Conservation (phyloP, 2,113 vertebrate species). For the Toxotes chatareus region DNA sequence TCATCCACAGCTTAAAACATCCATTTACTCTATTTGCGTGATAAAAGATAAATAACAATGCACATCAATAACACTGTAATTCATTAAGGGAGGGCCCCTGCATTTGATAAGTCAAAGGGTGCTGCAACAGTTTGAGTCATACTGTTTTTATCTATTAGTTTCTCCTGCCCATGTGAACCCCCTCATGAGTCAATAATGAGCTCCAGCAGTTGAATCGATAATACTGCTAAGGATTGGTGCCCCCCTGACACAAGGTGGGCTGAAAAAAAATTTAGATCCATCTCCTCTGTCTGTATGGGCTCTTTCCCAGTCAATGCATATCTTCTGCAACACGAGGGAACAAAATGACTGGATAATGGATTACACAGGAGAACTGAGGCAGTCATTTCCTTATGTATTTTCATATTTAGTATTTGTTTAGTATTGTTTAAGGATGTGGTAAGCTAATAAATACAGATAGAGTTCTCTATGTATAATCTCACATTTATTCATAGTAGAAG, state of each 20-base stretch:
- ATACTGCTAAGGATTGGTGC: constrained; percentile 58
- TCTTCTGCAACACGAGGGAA: neutral
- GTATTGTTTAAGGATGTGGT: constrained; percentile 7
- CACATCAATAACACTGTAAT: constrained; percentile 19
- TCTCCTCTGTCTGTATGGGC: constrained; percentile 12
- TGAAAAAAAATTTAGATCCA: constrained; percentile 30
- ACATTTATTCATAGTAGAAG: neutral
- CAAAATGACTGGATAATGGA: constrained; percentile 16
- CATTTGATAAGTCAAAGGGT: constrained; percentile 4
- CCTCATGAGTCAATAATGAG: constrained; percentile 69
- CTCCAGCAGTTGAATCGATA: constrained; percentile 62
- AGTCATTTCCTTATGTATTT: neutral
- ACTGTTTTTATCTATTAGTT: constrained; percentile 45
- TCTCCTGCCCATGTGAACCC: constrained; percentile 47
- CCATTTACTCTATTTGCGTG: neutral
- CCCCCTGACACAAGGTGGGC: constrained; percentile 51
- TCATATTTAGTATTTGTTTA: neutral
- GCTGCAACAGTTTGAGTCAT: constrained; percentile 33
- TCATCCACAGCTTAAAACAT: neutral
- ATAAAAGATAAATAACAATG: constrained; percentile 13
- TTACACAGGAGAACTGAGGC: neutral
- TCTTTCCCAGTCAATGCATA: constrained; percentile 36
- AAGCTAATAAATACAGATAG: neutral
- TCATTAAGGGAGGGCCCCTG: neutral
- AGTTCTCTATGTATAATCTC: constrained; percentile 9